Percentiles rank a stretch among this genome's conserved stretches.
Conservation (phyloP, 1,140 invertebrate genomes). For the Meloidogyne floridensis region DNA sequence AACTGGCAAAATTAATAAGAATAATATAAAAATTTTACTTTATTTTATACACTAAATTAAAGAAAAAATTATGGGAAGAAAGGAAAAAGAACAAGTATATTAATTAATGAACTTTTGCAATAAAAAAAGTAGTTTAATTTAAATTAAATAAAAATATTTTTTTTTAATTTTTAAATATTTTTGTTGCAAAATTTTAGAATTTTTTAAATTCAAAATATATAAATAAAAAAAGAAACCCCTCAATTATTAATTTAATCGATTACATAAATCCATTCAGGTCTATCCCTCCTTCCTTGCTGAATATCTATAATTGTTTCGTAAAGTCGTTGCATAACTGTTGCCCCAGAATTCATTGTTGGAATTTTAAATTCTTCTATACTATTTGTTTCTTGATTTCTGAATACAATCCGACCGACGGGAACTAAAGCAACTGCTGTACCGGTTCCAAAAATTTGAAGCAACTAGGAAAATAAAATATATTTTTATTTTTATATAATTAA, state of each 20-base stretch:
- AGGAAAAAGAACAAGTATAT: neutral
- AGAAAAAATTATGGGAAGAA: neutral
- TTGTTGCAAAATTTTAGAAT: too few relatives aligned
- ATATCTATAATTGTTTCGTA: slow-evolving; percentile 65
- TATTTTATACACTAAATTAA: too few relatives aligned
- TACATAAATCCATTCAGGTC: slow-evolving; percentile 51
- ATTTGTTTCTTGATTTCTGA: slow-evolving; percentile 49
- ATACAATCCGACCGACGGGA: slow-evolving; percentile 62
- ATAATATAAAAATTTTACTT: too few relatives aligned
- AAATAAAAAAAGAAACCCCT: neutral
- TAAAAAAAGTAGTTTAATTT: too few relatives aligned
- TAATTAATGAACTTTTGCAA: neutral
- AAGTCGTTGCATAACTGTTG: slow-evolving; percentile 63
- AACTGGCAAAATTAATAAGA: too few relatives aligned
- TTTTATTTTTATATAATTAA: neutral
- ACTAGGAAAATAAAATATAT: slow-evolving; percentile 36
- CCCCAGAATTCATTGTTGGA: slow-evolving; percentile 58
- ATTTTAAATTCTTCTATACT: slow-evolving; percentile 58
- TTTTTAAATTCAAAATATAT: neutral
- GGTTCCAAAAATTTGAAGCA: slow-evolving; percentile 61
- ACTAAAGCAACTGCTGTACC: slow-evolving; percentile 65
- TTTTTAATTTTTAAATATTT: neutral
- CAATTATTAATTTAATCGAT: slow-evolving; percentile 34
- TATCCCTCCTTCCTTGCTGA: slow-evolving; percentile 59
- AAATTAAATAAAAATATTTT: neutral